These are phyloP conservation scores for Pachypanchax playfairii DNA, from an alignment of 2,113 vertebrate species.

Conservation along the genomic window DNA sequence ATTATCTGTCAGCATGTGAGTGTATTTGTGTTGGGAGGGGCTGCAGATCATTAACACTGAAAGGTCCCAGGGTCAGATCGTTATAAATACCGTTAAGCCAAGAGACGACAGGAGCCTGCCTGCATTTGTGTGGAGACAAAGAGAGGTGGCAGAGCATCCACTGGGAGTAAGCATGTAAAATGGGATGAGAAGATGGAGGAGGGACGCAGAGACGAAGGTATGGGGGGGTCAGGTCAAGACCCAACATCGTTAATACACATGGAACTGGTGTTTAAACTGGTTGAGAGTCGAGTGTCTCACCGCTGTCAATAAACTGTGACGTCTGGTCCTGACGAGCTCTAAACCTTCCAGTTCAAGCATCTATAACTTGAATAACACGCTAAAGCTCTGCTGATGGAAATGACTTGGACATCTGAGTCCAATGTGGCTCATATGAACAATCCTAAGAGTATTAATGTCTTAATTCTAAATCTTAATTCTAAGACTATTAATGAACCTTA, in stretches of 20 bases:
- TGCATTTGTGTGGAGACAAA: constrained; percentile 30
- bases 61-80: constrained; percentile 72
- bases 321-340: constrained; percentile 22
- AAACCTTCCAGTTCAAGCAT: no score
- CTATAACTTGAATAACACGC: constrained; percentile 3
- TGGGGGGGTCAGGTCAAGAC: constrained; percentile 75
- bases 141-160: constrained; percentile 27
- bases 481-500: no score
- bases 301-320: constrained; percentile 57
- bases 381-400: not conserved
- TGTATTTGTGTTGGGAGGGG: constrained; percentile 47
- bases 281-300: constrained; percentile 32
- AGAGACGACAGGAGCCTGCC: constrained; percentile 48
- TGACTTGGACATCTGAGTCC: no score
- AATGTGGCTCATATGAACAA: not conserved
- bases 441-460: no score
- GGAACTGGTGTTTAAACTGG: constrained; percentile 69
- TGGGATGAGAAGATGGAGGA: constrained; percentile 45
- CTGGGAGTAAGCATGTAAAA: constrained; percentile 61
- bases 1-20: constrained; percentile 48
- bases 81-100: constrained; percentile 73
- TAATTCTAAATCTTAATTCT: no score
- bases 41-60: constrained; percentile 67
- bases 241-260: constrained; percentile 72
- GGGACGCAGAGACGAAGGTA: constrained; percentile 40